Percentiles rank a stretch among this genome's conserved stretches.
phyloP scores from a whole-genome alignment of 2,797 vertebrate species.

The Schizothorax lantsangensis region DNA sequence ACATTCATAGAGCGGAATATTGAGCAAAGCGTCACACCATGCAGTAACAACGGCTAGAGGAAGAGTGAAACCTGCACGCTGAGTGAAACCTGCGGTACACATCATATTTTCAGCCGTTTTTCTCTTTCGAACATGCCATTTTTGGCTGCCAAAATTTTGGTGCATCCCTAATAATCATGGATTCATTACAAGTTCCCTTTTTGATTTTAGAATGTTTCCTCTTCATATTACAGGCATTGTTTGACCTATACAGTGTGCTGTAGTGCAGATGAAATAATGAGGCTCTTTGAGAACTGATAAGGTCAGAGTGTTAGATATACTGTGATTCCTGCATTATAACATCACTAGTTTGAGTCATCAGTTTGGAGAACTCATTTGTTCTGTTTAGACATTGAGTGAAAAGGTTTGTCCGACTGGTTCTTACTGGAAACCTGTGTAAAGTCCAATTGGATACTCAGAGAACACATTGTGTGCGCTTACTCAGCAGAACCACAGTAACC shows the following conservation, averaged over 20 bases:
- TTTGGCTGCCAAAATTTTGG: neutral
- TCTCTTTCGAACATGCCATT: neutral
- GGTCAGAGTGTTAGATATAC: conserved; percentile 6
- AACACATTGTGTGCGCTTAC: conserved; percentile 35
- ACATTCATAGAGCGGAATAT: neutral
- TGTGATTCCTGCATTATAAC: conserved; percentile 1
- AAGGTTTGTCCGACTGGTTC: neutral
- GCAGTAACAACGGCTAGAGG: neutral
- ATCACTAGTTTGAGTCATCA: conserved; percentile 14
- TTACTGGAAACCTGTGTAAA: conserved; percentile 46
- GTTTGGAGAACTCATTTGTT: conserved; percentile 13
- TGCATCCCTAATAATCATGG: neutral
- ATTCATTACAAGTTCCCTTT: neutral
- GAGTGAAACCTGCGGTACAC: neutral
- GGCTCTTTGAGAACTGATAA: conserved; percentile 12
- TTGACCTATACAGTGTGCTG: neutral
- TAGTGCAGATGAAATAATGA: neutral
- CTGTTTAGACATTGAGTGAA: conserved; percentile 12
- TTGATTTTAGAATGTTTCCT: neutral
- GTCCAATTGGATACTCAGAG: conserved; percentile 17
- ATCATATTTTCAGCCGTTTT: neutral
- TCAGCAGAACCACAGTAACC: conserved; percentile 25
- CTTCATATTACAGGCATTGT: neutral
- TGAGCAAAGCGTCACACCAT: neutral
- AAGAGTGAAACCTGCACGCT: neutral